These are phyloP conservation scores for Meloidogyne floridensis DNA, from an alignment of 1,140 invertebrate genomes.

Conservation along the genomic window DNA sequence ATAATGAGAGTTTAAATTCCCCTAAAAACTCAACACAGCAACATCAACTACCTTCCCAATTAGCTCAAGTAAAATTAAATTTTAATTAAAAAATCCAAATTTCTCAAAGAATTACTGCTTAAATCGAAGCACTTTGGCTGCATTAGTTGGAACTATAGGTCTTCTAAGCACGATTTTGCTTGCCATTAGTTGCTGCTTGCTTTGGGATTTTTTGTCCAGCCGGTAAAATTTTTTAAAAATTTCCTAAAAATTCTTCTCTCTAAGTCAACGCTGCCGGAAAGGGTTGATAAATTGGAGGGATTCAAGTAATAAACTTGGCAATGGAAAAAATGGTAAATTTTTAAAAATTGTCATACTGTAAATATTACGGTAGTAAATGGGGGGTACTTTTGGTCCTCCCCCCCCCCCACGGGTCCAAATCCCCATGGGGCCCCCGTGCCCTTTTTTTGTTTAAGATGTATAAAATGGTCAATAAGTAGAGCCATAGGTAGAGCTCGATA, in stretches of 20 bases:
- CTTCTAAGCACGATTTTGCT: neutral
- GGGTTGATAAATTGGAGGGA: neutral
- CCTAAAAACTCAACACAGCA: neutral
- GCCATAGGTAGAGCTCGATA: too few species aligned
- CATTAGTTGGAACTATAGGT: slow-evolving; percentile 2
- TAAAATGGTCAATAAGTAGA: too few species aligned
- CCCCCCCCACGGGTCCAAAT: too few species aligned
- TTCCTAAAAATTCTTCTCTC: neutral
- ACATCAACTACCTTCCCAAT: neutral
- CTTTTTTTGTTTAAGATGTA: too few species aligned
- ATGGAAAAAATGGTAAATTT: neutral
- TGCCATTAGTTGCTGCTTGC: neutral
- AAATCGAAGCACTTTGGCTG: slow-evolving; percentile 10
- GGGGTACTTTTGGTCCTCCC: too few species aligned
- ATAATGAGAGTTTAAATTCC: neutral
- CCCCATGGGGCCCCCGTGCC: too few species aligned
- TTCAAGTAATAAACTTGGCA: neutral
- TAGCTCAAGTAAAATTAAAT: neutral
- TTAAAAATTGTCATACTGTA: too few species aligned
- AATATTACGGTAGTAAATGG: too few species aligned
- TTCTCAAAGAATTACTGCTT: neutral
- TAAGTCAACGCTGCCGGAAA: neutral
- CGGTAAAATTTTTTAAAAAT: slow-evolving; percentile 6
- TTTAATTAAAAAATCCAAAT: neutral
- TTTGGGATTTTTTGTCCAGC: slow-evolving; percentile 14